Evolutionary conservation across 1,140 invertebrate genomes (phyloP).

Genomic region (Gryllus bimaculatus): DNA sequence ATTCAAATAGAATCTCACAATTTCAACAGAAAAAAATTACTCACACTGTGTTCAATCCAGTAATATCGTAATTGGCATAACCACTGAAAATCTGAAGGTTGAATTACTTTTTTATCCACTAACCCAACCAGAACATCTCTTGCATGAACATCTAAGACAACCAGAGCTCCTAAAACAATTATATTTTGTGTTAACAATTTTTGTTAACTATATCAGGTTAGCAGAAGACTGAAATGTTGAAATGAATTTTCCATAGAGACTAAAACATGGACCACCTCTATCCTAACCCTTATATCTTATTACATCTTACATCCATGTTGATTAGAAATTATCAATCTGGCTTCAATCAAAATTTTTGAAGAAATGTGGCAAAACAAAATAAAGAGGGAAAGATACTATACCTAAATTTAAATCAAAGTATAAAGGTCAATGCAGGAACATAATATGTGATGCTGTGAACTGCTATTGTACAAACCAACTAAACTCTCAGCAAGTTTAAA

Average conservation of each 20-base stretch:
- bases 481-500: neutral
- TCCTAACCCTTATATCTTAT: neutral
- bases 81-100: constrained; percentile 83
- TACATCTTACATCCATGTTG: neutral
- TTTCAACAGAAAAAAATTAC: neutral
- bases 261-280: too few relatives aligned
- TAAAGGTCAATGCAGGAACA: neutral
- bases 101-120: constrained; percentile 53
- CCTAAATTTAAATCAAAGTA: neutral
- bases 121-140: constrained; percentile 72
- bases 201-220: neutral
- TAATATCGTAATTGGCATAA: constrained; percentile 87
- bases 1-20: neutral
- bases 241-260: too few relatives aligned
- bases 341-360: neutral
- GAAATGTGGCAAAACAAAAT: neutral
- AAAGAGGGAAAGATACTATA: neutral
- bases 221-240: too few relatives aligned
- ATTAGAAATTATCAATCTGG: neutral
- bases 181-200: neutral
- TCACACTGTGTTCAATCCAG: constrained; percentile 50
- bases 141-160: constrained; percentile 88
- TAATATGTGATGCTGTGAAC: neutral
- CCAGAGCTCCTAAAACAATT: constrained; percentile 58
- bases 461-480: neutral